These are phyloP conservation scores for Acromyrmex echinatior DNA, from an alignment of 1,140 invertebrate genomes.

Conservation along the genomic window DNA sequence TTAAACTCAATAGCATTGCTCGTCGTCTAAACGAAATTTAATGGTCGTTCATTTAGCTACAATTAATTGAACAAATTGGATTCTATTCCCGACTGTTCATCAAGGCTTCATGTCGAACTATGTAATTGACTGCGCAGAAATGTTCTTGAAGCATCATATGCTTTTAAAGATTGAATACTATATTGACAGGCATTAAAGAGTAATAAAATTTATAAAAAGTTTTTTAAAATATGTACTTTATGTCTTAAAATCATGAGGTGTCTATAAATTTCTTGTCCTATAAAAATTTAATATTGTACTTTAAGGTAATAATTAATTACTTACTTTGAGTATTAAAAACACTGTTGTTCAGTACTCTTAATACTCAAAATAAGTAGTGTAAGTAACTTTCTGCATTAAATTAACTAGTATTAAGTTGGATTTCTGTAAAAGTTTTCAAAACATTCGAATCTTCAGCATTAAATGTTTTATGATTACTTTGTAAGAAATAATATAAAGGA, in stretches of 20 bases:
- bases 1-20: not conserved
- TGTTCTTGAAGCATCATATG: not conserved
- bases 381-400: no score
- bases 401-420: no score
- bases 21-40: slow-evolving; percentile 19
- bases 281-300: no score
- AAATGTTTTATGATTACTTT: not conserved
- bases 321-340: no score
- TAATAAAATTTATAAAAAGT: not conserved
- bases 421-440: not conserved
- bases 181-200: not conserved
- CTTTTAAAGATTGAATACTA: not conserved
- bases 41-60: not conserved
- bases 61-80: not conserved
- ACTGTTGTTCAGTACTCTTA: no score
- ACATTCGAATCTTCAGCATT: not conserved
- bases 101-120: slow-evolving; percentile 15
- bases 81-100: not conserved
- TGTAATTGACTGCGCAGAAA: not conserved
- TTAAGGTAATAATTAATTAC: no score
- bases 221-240: not conserved
- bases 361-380: no score
- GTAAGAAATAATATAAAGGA: not conserved
- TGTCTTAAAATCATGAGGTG: not conserved
- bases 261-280: not conserved